Conservation (phyloP, 2,113 vertebrate genomes). For the Antechinus stuartii region DNA sequence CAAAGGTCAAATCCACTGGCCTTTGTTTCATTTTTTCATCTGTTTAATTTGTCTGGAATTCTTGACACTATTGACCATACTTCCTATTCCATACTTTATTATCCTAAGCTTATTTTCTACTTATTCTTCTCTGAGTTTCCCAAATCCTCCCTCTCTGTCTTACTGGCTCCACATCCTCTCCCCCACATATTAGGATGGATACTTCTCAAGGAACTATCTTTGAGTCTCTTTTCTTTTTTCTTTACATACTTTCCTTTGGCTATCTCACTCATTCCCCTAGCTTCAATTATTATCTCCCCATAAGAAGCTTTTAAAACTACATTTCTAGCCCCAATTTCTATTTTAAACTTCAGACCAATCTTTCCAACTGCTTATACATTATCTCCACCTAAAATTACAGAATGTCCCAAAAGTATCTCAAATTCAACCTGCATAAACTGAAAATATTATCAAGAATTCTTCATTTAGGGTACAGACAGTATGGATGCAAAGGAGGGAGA, state of each 20-base stretch:
- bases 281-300: background rate
- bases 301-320: background rate
- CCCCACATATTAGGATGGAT: background rate
- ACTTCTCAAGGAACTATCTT: background rate
- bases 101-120: background rate
- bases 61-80: background rate
- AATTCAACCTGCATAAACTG: background rate
- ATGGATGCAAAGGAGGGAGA: background rate
- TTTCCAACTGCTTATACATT: background rate
- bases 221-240: background rate
- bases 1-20: background rate
- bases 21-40: background rate
- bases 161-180: background rate
- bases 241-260: background rate
- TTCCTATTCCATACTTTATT: background rate
- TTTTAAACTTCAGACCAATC: background rate
- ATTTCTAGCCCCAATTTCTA: background rate
- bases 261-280: background rate
- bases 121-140: background rate
- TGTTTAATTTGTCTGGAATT: background rate
- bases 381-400: background rate
- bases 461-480: background rate
- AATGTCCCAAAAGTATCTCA: background rate
- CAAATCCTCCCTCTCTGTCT: background rate
- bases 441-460: background rate